phyloP scores from a whole-genome alignment of 92 coral and sea anemone species.

The Porites rus region DNA sequence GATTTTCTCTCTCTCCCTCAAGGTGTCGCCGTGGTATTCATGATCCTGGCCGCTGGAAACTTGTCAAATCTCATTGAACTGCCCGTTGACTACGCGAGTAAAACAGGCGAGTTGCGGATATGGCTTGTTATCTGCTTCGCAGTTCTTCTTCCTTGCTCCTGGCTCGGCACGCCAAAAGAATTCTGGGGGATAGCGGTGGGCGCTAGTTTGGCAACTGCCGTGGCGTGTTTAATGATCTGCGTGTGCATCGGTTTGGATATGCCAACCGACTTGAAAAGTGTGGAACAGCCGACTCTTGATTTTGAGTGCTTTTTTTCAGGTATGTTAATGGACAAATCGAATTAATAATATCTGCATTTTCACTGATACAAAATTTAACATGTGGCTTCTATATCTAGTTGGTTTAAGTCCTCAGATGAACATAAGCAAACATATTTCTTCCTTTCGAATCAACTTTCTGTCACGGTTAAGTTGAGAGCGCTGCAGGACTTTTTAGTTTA shows the following conservation, averaged over 20 bases:
- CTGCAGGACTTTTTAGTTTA: no score
- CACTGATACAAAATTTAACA: no score
- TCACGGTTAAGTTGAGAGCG: no score
- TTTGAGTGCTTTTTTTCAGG: constrained; percentile 91
- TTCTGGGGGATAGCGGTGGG: constrained; percentile 96
- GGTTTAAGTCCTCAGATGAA: no score
- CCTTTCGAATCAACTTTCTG: no score
- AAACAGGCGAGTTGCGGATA: constrained; percentile 71
- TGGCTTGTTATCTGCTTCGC: constrained; percentile 88
- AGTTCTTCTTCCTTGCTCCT: constrained; percentile 82
- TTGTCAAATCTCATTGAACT: constrained; percentile 73
- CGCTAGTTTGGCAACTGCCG: constrained; percentile 88
- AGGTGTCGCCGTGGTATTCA: constrained; percentile 92
- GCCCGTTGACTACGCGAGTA: constrained; percentile 41
- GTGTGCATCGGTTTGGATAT: constrained; percentile 76
- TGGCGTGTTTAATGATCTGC: constrained; percentile 85
- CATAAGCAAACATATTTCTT: no score
- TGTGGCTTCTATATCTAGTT: background rate
- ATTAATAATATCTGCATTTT: background rate
- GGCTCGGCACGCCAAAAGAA: constrained; percentile 98
- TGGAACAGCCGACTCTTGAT: constrained; percentile 61
- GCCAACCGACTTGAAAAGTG: constrained; percentile 64
- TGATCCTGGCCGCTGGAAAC: constrained; percentile 90
- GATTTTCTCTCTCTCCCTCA: background rate
- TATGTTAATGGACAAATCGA: constrained; percentile 1